Evolutionary conservation across 2,797 vertebrate genomes (phyloP), one percentile per base, ranked within the genome.

Genomic region (Enteromius afrohamiltoni): DNA sequence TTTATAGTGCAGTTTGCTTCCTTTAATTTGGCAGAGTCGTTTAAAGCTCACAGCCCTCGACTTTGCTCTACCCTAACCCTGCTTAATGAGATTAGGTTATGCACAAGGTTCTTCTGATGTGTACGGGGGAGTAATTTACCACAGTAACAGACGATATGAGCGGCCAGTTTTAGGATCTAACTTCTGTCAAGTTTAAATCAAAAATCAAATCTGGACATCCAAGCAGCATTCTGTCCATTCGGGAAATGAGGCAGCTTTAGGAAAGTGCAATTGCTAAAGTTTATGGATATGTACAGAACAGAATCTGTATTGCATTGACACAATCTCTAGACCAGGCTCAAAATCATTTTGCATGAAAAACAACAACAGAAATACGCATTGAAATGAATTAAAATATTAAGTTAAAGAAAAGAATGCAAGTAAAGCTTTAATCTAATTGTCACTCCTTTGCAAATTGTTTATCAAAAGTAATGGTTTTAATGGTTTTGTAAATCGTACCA

Each of bases 41-140:
- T 86, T 89, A 88, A 90, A 91, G 90, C 91, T 91, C 90, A 75
- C 90, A 64, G 78, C 51, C 65, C 78, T 86, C 85, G 80, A 85
- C 86, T 85, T 85, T 73, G 89, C 89, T 91, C 88, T 89, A 51
- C 86, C 86, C 92, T 92, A 91, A 93, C 91, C 91, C 91, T 84
- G 93, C 90, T 92, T 93, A 94, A 92, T 93, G 90, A 92, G 92
- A 93, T 92, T 91, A 91, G 91, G 92, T 91, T 91, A 87, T 90
- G 89, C 91, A 91, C 93, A 93, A 91, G 90, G 89, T 88, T 90
- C 91, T 90, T 93, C 91, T 92, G 91, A 93, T 92, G 93, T 92
- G 92, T 88, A 92, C 86, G 53, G 90, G 91, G 90, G 87, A 69
- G 88, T 87, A 91, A 89, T 90, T 93, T 92, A 90, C 88, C 84